Conservation (phyloP, 2,113 vertebrate genomes). For the Plecotus auritus region DNA sequence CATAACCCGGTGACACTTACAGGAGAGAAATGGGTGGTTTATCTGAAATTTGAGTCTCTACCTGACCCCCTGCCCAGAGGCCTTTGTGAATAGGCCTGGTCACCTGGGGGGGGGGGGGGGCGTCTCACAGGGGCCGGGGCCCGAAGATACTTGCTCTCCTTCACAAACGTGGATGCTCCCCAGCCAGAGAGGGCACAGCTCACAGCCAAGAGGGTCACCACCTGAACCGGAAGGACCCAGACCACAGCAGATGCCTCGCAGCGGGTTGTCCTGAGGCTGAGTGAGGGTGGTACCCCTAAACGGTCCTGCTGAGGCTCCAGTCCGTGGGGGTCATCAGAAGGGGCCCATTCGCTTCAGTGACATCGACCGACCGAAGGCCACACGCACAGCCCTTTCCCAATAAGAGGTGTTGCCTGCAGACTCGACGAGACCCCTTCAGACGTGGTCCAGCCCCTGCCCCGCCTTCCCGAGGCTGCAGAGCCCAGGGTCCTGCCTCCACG, state of each 20-base stretch:
- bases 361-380: background rate
- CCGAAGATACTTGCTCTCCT: rapidly evolving
- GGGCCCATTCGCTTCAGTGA: background rate
- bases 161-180: rapidly evolving
- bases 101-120: rapidly evolving
- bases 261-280: rapidly evolving
- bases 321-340: rapidly evolving
- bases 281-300: rapidly evolving
- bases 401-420: background rate
- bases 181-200: background rate
- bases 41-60: background rate
- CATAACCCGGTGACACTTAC: background rate
- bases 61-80: background rate
- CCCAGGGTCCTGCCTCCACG: constrained; percentile 64
- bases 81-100: background rate
- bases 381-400: background rate
- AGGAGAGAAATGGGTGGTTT: background rate
- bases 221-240: background rate
- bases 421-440: constrained; percentile 52
- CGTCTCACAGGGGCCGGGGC: rapidly evolving
- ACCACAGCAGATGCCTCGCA: no score
- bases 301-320: no score
- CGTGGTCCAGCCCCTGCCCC: no score
- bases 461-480: constrained; percentile 29
- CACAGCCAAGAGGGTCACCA: rapidly evolving